These are phyloP conservation scores for Caenorhabditis virilis DNA, from an alignment of 2,888 invertebrate species.

Conservation along the genomic window DNA sequence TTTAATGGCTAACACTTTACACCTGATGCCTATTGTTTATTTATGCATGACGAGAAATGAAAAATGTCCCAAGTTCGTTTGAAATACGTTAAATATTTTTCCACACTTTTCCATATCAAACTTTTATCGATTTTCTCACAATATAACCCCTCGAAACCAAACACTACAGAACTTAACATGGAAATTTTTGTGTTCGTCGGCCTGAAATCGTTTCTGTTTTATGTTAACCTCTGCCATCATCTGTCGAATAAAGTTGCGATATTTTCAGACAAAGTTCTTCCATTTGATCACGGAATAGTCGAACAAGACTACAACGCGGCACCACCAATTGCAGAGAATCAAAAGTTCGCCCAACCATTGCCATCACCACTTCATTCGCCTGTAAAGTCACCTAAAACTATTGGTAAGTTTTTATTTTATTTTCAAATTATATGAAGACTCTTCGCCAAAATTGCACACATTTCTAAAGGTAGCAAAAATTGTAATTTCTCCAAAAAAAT, in stretches of 20 bases:
- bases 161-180: no score
- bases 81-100: constrained; percentile 7
- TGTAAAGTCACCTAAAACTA: constrained; percentile 3
- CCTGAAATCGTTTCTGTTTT: constrained; percentile 5
- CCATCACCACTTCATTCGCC: constrained; percentile 35
- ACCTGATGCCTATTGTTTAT: no score
- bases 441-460: not conserved
- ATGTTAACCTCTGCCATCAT: not conserved
- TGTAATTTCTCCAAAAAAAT: not conserved
- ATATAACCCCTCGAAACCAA: no score
- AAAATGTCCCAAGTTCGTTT: no score
- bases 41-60: no score
- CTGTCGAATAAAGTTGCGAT: not conserved
- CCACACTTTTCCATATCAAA: constrained; percentile 1
- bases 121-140: not conserved
- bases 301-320: constrained; percentile 29
- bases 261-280: not conserved
- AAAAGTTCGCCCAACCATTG: constrained; percentile 33
- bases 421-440: not conserved
- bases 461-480: not conserved
- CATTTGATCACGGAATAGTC: constrained; percentile 22
- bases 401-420: not conserved
- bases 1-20: no score
- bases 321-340: constrained; percentile 22
- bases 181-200: no score